phyloP scores from a whole-genome alignment of 2,113 vertebrate species.

The Poeciliopsis prolifica region DNA sequence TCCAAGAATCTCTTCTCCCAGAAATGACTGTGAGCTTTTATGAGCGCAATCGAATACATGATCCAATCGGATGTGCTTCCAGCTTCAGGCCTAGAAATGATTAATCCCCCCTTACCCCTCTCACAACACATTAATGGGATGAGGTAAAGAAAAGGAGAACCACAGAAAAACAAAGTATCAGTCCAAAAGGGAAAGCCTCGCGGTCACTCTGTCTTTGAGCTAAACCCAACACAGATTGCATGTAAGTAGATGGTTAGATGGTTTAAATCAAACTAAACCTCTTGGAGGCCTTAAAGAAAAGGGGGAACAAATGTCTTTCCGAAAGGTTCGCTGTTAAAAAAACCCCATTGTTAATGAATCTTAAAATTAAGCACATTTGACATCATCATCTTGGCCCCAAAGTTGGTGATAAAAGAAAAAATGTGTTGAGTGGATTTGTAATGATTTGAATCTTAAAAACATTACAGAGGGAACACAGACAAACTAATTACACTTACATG shows the following conservation, averaged over 20 bases:
- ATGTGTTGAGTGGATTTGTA: constrained; percentile 17
- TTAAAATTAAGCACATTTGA: neutral
- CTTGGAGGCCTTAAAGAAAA: constrained; percentile 41
- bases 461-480: constrained; percentile 30
- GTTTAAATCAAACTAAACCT: constrained; percentile 52
- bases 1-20: constrained; percentile 48
- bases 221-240: constrained; percentile 51
- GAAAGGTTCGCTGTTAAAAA: neutral
- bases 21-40: constrained; percentile 48
- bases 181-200: constrained; percentile 26
- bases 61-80: constrained; percentile 47
- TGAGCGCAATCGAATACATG: constrained; percentile 54
- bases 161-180: constrained; percentile 25
- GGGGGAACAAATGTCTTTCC: constrained; percentile 9
- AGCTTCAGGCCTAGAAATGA: constrained; percentile 34
- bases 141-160: constrained; percentile 45
- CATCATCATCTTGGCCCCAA: constrained; percentile 7
- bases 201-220: constrained; percentile 46
- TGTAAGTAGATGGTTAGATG: constrained; percentile 52
- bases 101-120: constrained; percentile 30
- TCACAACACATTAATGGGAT: constrained; percentile 58
- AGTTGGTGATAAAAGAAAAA: constrained; percentile 3
- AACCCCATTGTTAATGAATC: neutral
- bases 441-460: constrained; percentile 20
- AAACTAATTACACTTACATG: constrained; percentile 30